These are phyloP conservation scores for Thalassaphorura encarpata DNA, from an alignment of 1,140 invertebrate genomes.

Conservation along the genomic window DNA sequence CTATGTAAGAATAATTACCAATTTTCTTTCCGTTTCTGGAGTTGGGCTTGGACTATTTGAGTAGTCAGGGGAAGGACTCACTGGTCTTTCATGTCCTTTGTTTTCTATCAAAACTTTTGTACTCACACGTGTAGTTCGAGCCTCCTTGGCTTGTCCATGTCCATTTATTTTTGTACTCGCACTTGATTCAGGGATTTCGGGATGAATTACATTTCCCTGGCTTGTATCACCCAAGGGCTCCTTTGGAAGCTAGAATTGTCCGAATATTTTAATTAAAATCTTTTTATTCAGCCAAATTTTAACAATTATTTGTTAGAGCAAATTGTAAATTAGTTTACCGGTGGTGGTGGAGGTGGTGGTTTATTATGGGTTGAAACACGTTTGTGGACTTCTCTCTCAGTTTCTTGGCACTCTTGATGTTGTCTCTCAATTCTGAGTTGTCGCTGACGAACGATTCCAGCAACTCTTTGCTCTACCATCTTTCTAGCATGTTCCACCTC, in stretches of 20 bases:
- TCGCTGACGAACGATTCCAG: slow-evolving; percentile 26
- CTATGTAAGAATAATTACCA: too few species aligned
- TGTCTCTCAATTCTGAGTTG: slow-evolving; percentile 31
- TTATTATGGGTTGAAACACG: slow-evolving; percentile 6
- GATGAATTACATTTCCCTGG: background rate
- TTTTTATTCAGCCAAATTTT: background rate
- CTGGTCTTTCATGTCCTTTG: slow-evolving; percentile 25
- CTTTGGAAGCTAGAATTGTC: background rate
- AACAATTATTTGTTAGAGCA: background rate
- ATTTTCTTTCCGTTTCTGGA: slow-evolving; percentile 39
- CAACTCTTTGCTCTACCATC: slow-evolving; percentile 30
- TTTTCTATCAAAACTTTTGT: too few species aligned
- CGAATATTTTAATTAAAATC: background rate
- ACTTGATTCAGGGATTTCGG: too few species aligned
- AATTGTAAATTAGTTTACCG: slow-evolving; percentile 11
- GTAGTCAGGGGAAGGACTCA: slow-evolving; percentile 38
- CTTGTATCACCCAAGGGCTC: background rate
- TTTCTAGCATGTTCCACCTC: slow-evolving; percentile 30
- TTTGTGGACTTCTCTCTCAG: slow-evolving; percentile 30
- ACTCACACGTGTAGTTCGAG: too few species aligned
- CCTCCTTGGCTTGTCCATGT: too few species aligned
- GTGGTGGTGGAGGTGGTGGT: slow-evolving; percentile 27
- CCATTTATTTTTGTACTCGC: too few species aligned
- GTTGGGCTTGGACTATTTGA: slow-evolving; percentile 35
- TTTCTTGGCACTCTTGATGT: slow-evolving; percentile 30